Conservation (phyloP, 2,888 invertebrate genomes). For the Yponomeuta cagnagella region DNA sequence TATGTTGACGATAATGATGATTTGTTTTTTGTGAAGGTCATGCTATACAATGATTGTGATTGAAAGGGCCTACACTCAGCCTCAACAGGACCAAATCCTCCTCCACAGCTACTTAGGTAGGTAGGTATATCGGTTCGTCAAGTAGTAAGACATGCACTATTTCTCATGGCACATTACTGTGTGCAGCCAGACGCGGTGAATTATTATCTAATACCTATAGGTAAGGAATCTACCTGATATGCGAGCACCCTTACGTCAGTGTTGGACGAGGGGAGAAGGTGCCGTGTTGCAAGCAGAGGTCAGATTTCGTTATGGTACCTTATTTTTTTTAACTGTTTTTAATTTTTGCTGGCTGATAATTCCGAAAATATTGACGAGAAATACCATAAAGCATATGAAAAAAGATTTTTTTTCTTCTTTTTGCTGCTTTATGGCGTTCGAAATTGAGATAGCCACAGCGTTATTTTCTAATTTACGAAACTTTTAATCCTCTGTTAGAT, state of each 20-base stretch:
- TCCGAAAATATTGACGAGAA: no score
- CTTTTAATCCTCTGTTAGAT: no score
- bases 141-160: conserved; percentile 1
- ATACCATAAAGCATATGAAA: no score
- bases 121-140: background rate
- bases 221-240: background rate
- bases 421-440: no score
- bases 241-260: background rate
- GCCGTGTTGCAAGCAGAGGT: background rate
- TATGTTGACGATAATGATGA: no score
- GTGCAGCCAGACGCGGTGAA: background rate
- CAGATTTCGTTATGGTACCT: background rate
- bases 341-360: background rate
- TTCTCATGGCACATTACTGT: conserved; percentile 1
- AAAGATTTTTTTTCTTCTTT: no score
- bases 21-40: no score
- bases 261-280: background rate
- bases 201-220: background rate
- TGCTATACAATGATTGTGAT: no score
- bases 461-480: no score
- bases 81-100: background rate
- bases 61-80: background rate
- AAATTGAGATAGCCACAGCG: no score
- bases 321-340: background rate
- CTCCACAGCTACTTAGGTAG: background rate